A percentile compares a stretch with the other conserved stretches of the same genome.
Evolutionary conservation across 2,888 invertebrate genomes (phyloP).

Genomic region (Spodoptera picta): DNA sequence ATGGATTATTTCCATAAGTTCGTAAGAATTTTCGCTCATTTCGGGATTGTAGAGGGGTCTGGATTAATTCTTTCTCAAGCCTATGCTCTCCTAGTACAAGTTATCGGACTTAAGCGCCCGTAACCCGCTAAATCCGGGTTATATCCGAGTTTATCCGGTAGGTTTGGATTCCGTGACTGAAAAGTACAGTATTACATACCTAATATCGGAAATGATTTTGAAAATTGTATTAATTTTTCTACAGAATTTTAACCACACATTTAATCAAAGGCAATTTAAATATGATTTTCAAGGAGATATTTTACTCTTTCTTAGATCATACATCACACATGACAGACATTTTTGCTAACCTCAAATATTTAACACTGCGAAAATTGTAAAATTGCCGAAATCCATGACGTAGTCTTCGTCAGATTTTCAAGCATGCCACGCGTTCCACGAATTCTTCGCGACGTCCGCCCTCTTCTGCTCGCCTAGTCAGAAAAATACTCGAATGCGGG

Average conservation of each 20-base stretch:
- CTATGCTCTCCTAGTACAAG: constrained; percentile 79
- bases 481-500: constrained; percentile 87
- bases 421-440: constrained; percentile 60
- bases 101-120: constrained; percentile 83
- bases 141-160: constrained; percentile 68
- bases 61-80: constrained; percentile 71
- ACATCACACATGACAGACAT: too few relatives aligned
- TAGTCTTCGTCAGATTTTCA: constrained; percentile 19
- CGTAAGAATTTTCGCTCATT: constrained; percentile 7
- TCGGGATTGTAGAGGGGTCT: constrained; percentile 39
- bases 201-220: too few relatives aligned
- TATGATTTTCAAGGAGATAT: too few relatives aligned
- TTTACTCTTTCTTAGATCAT: too few relatives aligned
- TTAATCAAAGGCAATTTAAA: too few relatives aligned
- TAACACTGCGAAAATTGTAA: constrained; percentile 1
- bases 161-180: not conserved
- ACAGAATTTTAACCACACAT: too few relatives aligned
- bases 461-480: constrained; percentile 75
- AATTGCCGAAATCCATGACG: constrained; percentile 3
- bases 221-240: too few relatives aligned
- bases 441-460: constrained; percentile 66
- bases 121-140: constrained; percentile 78
- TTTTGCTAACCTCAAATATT: too few relatives aligned
- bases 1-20: not conserved
- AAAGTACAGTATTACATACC: too few relatives aligned